Evolutionary conservation across 2,113 vertebrate genomes (phyloP).

Genomic region (Nasalis larvatus): DNA sequence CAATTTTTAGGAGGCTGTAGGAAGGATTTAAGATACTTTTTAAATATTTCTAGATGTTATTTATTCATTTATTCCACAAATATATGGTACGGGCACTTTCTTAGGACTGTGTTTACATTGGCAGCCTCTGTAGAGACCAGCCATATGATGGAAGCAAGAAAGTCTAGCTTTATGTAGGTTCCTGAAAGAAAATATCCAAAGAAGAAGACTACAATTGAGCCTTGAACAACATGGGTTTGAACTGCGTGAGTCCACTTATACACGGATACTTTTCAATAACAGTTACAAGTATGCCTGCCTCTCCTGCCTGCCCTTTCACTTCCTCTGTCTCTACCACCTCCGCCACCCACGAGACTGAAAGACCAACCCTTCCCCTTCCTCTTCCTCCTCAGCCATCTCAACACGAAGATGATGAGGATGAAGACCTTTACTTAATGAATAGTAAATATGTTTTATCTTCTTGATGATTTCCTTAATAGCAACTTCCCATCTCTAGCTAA

Average conservation of each 20-base stretch:
- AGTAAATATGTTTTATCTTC: neutral
- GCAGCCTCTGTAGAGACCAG: neutral
- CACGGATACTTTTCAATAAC: neutral
- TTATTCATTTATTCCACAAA: neutral
- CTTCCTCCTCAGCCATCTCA: neutral
- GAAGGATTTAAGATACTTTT: conserved; percentile 10
- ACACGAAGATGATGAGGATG: neutral
- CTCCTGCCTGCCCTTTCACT: neutral
- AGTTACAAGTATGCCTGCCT: neutral
- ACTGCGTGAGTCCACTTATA: neutral
- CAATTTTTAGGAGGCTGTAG: neutral
- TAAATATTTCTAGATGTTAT: neutral
- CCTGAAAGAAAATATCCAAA: neutral
- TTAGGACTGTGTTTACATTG: neutral
- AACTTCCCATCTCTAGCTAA: neutral
- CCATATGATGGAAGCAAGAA: neutral
- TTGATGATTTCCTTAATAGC: neutral
- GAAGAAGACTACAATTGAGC: neutral
- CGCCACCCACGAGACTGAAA: neutral
- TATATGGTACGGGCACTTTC: neutral
- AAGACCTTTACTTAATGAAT: neutral
- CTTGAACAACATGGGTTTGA: neutral
- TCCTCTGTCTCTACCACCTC: neutral
- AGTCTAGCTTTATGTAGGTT: neutral
- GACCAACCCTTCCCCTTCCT: neutral